These are phyloP conservation scores for Pseudoatta argentina DNA, from an alignment of 1,140 invertebrate species.

Conservation along the genomic window DNA sequence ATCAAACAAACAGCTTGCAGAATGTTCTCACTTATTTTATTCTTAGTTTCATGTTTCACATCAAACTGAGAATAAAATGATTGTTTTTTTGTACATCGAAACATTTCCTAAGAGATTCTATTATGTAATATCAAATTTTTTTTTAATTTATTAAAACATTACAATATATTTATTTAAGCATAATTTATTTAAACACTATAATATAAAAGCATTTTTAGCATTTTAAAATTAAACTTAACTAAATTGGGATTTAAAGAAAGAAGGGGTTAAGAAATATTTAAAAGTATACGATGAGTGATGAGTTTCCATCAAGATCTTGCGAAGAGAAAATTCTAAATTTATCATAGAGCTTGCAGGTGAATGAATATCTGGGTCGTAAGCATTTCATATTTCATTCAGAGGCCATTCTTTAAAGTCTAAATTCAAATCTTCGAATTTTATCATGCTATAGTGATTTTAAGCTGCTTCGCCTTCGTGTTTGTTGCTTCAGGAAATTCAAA, in stretches of 20 bases:
- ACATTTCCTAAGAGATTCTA: neutral
- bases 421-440: neutral
- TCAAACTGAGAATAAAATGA: neutral
- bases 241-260: neutral
- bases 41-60: neutral
- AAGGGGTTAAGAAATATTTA: neutral
- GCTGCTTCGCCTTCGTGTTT: neutral
- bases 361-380: neutral
- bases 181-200: neutral
- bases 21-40: neutral
- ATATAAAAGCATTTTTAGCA: too few relatives aligned
- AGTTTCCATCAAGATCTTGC: slow-evolving; percentile 23
- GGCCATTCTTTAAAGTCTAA: slow-evolving; percentile 24
- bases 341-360: slow-evolving; percentile 4
- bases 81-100: neutral
- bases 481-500: slow-evolving; percentile 13
- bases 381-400: slow-evolving; percentile 29
- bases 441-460: slow-evolving; percentile 19
- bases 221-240: slow-evolving; percentile 4
- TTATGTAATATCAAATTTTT: neutral
- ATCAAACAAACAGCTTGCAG: neutral
- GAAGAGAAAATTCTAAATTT: slow-evolving; percentile 33
- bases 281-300: neutral
- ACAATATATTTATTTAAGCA: neutral
- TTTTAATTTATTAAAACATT: neutral